Evolutionary conservation across 2,797 vertebrate species (phyloP), one percentile per base, ranked within the genome.

Genomic region (Notolabrus celidotus): DNA sequence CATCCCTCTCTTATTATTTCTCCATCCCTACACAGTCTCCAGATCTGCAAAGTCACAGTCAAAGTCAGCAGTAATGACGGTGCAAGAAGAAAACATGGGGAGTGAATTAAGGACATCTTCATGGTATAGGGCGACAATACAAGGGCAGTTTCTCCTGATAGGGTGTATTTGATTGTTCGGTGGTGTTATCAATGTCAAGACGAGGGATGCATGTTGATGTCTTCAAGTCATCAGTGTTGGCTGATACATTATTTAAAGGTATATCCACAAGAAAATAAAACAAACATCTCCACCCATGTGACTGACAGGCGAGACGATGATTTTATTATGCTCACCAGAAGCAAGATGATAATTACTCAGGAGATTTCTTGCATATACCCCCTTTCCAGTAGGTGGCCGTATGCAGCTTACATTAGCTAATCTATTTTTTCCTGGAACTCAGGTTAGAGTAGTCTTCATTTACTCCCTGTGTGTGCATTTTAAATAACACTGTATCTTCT

Each of bases 11-110:
- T 34, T 73, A 46, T 67, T 57, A 41, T 71, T 61, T 71, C 47
- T 53, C 42, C 19, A 36, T 56, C 66, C 49, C 39, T 31, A 34
- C 46, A 43, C 67, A 36, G 39, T 25, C 25, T 33, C 42, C 65
- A 29, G 15, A 27, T 69, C 68, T 60, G 39, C 71, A 87, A 84
- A 84, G 87, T 88, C 84, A 82, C 50, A 45, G 41, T 47, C 68
- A 87, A 86, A 82, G 86, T 88, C 81, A 71, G 11, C 12, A 36
- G 36, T 46, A 59, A 64, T 39, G 52, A 25, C 20, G 66, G 17
- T 2, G 9, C 15, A 16, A 33, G 47, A 7, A 16, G 29, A 52
- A 17, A 41, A 64, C 71, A 39, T 17, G 39, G 33, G 12, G 58
- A 61, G 22, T n/a, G 16, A 59, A 34, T 38, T 41, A 15, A 47